Evolutionary conservation across 2,888 invertebrate species (phyloP), one percentile per base, ranked within the genome.

Genomic region (Lathronympha strigana): DNA sequence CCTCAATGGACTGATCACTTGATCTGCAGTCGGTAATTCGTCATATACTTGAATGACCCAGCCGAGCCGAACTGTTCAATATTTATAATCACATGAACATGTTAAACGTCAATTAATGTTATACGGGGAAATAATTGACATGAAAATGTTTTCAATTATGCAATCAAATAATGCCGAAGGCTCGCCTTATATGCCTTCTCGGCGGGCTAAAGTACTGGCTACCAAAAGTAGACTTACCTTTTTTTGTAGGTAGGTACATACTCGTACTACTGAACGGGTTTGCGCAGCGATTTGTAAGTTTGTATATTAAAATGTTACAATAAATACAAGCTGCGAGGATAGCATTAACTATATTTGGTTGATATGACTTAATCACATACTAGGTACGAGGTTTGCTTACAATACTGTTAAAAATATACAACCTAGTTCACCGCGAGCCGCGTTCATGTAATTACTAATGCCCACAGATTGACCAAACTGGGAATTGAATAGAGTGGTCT

Each of bases 81-180:
- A 83, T 85, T 86, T 82, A 83, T 83, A 81, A 82, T 82, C 72
- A 76, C 74, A 74, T 77, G 76, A 76, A 79, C 84, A 82, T 81
- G 81, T 84, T 81, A 80, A 79, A 80, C 80, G 88, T 88, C 90
- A 89, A 89, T 89, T 87, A 88, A 84, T 78, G 79, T 80, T 81
- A 73, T 70, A 71, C 73, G 71, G 76, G 77, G 78, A 83, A 84
- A 86, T 89, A 88, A 90, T 87, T 89, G 88, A 86, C 84, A 78
- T 86, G 81, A 87, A 87, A 88, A 86, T 79, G 73, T 71, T 77
- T 68, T 74, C 80, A 80, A 81, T 82, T 85, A 83, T 79, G 78
- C 83, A 82, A 83, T 83, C 83, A 85, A 88, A 83, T 87, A 84
- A 86, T 83, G 79, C 74, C 73, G 69, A 74, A 72, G 73, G 71